Conservation (phyloP, 1,140 invertebrate genomes). For the Drosophila asahinai region DNA sequence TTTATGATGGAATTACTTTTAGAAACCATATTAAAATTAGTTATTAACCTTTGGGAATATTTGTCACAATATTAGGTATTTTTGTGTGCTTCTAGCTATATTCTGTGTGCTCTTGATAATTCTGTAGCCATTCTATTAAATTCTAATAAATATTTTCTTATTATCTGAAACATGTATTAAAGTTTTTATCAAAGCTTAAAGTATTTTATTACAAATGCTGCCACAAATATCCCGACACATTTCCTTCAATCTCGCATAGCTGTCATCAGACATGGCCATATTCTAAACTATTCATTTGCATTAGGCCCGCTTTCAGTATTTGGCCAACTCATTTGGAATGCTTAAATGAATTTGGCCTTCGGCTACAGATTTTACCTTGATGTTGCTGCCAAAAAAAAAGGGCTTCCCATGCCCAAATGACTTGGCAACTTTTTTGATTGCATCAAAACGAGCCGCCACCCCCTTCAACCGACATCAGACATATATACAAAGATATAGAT, state of each 20-base stretch:
- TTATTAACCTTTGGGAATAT: too few species aligned
- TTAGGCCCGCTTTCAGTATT: slow-evolving; percentile 24
- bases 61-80: too few species aligned
- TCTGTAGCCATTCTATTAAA: too few species aligned
- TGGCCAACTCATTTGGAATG: slow-evolving; percentile 43
- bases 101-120: too few species aligned
- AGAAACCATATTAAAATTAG: too few species aligned
- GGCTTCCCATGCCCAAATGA: slow-evolving; percentile 29
- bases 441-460: slow-evolving; percentile 48
- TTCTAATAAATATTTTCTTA: too few species aligned
- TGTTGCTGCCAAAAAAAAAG: slow-evolving; percentile 51
- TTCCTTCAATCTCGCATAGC: not conserved
- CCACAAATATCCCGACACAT: not conserved
- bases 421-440: slow-evolving; percentile 66
- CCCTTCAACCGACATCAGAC: slow-evolving; percentile 16
- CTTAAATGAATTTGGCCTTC: slow-evolving; percentile 61
- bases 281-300: not conserved
- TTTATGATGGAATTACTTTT: too few species aligned
- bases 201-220: not conserved
- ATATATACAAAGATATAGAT: slow-evolving; percentile 14
- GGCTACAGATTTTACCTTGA: slow-evolving; percentile 45
- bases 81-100: too few species aligned
- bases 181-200: too few species aligned
- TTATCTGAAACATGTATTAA: too few species aligned
- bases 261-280: not conserved